Evolutionary conservation across 2,113 vertebrate species (phyloP).

Genomic region (Hiodon tergisus): DNA sequence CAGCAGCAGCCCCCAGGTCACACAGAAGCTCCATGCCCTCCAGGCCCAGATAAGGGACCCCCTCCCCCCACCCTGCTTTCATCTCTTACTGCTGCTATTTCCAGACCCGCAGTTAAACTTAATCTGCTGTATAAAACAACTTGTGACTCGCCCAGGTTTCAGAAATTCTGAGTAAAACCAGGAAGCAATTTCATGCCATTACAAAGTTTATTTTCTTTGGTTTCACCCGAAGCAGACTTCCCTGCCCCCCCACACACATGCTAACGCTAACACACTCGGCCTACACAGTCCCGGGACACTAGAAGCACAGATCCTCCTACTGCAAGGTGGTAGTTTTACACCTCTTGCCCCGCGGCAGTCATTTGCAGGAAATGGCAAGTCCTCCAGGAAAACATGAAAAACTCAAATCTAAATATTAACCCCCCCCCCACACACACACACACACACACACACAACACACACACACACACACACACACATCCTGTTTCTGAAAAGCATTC

Average conservation of each 20-base stretch:
- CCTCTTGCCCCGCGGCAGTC: slow-evolving; percentile 8
- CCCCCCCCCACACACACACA: neutral
- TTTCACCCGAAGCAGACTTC: neutral
- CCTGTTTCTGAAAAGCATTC: neutral
- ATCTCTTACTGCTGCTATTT: neutral
- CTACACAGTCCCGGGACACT: too few species aligned
- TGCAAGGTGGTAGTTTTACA: too few species aligned
- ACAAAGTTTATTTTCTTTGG: slow-evolving; percentile 19
- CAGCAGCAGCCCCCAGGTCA: too few species aligned
- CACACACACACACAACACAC: neutral
- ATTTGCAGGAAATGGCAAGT: neutral
- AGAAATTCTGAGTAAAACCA: slow-evolving; percentile 11
- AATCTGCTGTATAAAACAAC: slow-evolving; percentile 8
- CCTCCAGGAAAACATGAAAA: neutral
- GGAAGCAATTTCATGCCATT: slow-evolving; percentile 25
- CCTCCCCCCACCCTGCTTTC: too few species aligned
- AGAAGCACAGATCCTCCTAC: too few species aligned
- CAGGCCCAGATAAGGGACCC: too few species aligned
- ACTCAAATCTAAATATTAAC: neutral
- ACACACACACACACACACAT: neutral
- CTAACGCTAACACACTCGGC: too few species aligned
- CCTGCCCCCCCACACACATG: too few species aligned
- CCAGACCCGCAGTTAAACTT: neutral
- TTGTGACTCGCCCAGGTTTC: neutral
- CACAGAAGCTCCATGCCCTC: too few species aligned